Percentiles rank a stretch among this genome's conserved stretches.
Evolutionary conservation across 92 coral and sea anemone genomes (phyloP).

Genomic region (Scolanthus callimorphus): DNA sequence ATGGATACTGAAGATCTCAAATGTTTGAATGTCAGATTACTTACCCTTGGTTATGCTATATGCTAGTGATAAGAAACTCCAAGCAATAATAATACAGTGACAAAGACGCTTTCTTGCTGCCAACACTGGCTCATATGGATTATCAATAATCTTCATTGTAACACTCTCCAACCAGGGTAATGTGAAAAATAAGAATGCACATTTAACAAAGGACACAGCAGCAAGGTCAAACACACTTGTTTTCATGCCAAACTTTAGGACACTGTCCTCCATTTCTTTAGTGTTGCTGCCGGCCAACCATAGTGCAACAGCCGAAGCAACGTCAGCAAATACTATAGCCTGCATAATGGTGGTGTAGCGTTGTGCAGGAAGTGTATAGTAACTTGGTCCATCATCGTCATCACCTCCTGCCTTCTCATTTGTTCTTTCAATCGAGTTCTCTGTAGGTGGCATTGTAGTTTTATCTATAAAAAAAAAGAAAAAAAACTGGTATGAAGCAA

Average conservation of each 20-base stretch:
- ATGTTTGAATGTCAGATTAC: too few relatives aligned
- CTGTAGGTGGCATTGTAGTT: slow-evolving; percentile 27
- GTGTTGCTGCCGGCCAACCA: slow-evolving; percentile 87
- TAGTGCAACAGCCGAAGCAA: slow-evolving; percentile 57
- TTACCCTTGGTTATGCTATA: slow-evolving; percentile 77
- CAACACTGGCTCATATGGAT: slow-evolving; percentile 55
- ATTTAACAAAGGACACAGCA: slow-evolving; percentile 57
- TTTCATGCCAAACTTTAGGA: slow-evolving; percentile 57
- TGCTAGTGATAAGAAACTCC: slow-evolving; percentile 65
- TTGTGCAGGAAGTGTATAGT: slow-evolving; percentile 56
- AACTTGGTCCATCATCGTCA: slow-evolving; percentile 5
- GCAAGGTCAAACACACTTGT: slow-evolving; percentile 87
- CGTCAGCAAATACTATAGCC: slow-evolving; percentile 51
- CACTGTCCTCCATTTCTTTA: slow-evolving; percentile 64
- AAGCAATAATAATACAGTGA: slow-evolving; percentile 47
- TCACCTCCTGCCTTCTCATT: slow-evolving; percentile 6
- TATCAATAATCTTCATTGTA: slow-evolving; percentile 57
- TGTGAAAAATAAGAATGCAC: slow-evolving; percentile 46
- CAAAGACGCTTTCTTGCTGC: slow-evolving; percentile 43
- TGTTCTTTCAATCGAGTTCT: slow-evolving; percentile 4
- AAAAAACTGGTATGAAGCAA: too few relatives aligned
- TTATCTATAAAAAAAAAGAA: neutral
- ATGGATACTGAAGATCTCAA: too few relatives aligned
- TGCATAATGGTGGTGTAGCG: slow-evolving; percentile 68
- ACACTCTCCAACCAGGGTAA: slow-evolving; percentile 56